Evolutionary conservation across 2,797 vertebrate genomes (phyloP), one percentile per base, ranked within the genome.

Genomic region (Odontamblyopus rebecca): DNA sequence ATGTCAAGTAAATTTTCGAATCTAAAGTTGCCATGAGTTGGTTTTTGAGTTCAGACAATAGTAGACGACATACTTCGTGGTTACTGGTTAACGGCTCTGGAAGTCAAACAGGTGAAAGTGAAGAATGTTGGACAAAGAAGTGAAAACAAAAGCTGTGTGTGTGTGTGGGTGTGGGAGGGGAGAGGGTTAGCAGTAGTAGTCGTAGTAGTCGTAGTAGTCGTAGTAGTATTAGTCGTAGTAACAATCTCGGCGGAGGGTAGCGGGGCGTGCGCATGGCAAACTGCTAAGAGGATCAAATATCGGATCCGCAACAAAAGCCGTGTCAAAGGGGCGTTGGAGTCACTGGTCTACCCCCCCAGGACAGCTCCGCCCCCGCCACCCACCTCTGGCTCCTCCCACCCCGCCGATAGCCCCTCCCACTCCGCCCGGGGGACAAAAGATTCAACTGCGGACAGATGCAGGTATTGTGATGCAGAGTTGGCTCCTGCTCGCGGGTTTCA

Each of bases 211-310:
- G 32, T 38, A 62, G 32, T 38, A 35, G 60, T 61, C 19, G 32
- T 6, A 12, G 84, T 78, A 82, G 77, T 76, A 69, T 73, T 83
- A 71, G 70, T 74, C 65, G 74, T 74, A 72, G 73, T 82, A 83
- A 54, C 76, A 70, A 73, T 69, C 68, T 67, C 61, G 80, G 86
- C 74, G 84, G 82, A 76, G 86, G 84, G 84, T 62, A 80, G 74
- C 71, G 85, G 89, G 89, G 89, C 82, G 87, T 89, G 77, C 84
- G 94, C 95, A 95, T 93, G 80, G 90, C 89, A 88, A 96, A 96
- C 95, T 90, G 94, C 91, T 96, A 94, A 96, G 94, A 96, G 95
- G 95, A 98, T 99, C 96, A 97, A 96, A 97, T 96, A 97, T 97
- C 94, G 95, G 91, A 95, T 90, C 94, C 94, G 94, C 94, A 97